Evolutionary conservation across 2,888 invertebrate genomes (phyloP).

Genomic region (Chydorus sphaericus): DNA sequence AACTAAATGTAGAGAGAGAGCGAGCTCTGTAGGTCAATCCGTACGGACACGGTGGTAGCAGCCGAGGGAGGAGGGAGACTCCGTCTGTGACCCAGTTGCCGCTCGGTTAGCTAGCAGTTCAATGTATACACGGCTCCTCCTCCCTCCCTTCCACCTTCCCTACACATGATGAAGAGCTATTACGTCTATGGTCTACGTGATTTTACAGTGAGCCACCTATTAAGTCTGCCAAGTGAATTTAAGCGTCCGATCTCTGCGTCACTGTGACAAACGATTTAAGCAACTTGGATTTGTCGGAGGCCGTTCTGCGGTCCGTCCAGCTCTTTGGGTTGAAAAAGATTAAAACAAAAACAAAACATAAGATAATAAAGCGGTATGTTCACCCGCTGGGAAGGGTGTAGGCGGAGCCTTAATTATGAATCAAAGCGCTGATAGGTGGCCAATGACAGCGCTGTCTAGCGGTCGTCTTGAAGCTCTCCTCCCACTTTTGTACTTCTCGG

Average conservation of each 20-base stretch:
- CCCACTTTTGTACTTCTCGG: not conserved
- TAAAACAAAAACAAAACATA: not conserved
- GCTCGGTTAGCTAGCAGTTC: too few species aligned
- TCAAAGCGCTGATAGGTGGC: slow-evolving; percentile 2
- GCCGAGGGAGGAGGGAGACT: not conserved
- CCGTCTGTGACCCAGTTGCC: not conserved
- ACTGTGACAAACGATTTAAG: too few species aligned
- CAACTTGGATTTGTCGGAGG: too few species aligned
- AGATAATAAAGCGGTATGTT: not conserved
- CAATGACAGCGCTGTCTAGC: not conserved
- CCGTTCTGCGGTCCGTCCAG: too few species aligned
- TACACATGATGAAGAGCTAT: too few species aligned
- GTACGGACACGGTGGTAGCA: not conserved
- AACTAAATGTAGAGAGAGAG: not conserved
- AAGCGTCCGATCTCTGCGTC: too few species aligned
- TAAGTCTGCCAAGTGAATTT: too few species aligned
- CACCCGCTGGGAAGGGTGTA: not conserved
- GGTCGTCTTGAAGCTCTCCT: not conserved
- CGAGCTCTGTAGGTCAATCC: not conserved
- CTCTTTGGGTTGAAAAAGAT: not conserved
- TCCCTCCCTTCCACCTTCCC: too few species aligned
- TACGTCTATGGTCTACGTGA: too few species aligned
- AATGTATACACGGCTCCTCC: too few species aligned
- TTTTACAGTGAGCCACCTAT: too few species aligned
- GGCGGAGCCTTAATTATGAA: too few species aligned